Percentiles rank a stretch among this genome's conserved stretches.
phyloP scores from a whole-genome alignment of 1,140 invertebrate genomes.

The Thereuonema tuberculata region DNA sequence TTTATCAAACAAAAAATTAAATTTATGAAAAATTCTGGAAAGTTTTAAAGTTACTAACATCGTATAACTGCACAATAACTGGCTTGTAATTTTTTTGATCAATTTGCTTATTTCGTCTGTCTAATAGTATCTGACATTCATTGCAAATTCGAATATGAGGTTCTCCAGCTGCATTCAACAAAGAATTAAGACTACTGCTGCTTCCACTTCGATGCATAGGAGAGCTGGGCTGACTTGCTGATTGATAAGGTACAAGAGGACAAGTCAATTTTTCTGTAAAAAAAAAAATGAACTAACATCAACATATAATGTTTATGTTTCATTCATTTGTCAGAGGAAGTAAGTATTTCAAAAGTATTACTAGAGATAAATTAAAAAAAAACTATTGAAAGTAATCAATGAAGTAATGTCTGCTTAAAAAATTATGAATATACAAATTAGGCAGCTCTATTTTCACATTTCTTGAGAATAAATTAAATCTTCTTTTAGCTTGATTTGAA shows the following conservation, averaged over 20 bases:
- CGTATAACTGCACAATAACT: constrained; percentile 64
- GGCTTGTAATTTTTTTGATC: constrained; percentile 64
- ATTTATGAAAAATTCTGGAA: too few species aligned
- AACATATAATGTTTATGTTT: not conserved
- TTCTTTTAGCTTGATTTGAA: too few species aligned
- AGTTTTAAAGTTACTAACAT: constrained; percentile 31
- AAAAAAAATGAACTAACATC: not conserved
- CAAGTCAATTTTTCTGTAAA: constrained; percentile 44
- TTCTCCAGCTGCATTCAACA: constrained; percentile 38
- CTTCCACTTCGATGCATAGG: constrained; percentile 24
- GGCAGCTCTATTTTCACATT: too few species aligned
- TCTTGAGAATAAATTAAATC: too few species aligned
- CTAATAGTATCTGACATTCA: constrained; percentile 66
- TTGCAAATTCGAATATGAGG: constrained; percentile 62
- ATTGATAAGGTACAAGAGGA: constrained; percentile 38
- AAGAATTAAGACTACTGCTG: constrained; percentile 29
- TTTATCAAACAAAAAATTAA: too few species aligned
- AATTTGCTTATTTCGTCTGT: constrained; percentile 60
- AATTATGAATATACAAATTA: too few species aligned
- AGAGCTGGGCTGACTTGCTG: not conserved
- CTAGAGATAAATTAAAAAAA: too few species aligned
- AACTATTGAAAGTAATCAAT: too few species aligned
- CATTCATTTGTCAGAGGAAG: too few species aligned
- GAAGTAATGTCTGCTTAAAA: too few species aligned
- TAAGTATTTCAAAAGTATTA: too few species aligned